phyloP scores from a whole-genome alignment of 2,888 invertebrate species.

The Taphrorychus bicolor region DNA sequence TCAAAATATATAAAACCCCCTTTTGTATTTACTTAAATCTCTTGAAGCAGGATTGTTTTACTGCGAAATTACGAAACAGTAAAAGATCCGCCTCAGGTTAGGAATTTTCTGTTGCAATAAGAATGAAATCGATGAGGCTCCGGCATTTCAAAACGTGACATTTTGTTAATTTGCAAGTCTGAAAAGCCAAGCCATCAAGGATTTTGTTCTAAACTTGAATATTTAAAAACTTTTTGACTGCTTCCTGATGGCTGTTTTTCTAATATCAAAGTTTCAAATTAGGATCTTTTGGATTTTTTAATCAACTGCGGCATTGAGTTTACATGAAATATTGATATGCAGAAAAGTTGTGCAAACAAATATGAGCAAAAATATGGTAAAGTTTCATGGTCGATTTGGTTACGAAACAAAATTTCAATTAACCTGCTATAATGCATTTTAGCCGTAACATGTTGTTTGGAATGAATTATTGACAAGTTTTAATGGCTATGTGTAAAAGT shows the following conservation, averaged over 20 bases:
- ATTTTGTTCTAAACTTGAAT: background rate
- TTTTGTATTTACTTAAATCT: too few species aligned
- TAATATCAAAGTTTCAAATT: too few species aligned
- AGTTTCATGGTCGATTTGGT: background rate
- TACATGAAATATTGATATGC: too few species aligned
- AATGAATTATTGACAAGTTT: background rate
- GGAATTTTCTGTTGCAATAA: background rate
- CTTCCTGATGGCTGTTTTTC: too few species aligned
- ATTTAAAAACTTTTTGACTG: background rate
- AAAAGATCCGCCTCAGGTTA: too few species aligned
- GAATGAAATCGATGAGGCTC: background rate
- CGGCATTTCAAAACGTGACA: background rate
- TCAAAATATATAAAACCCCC: too few species aligned
- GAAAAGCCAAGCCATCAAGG: background rate
- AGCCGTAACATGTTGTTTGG: background rate
- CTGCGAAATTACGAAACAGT: too few species aligned
- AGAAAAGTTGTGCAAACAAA: background rate
- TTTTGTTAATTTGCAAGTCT: background rate
- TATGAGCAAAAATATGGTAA: background rate
- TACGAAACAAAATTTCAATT: background rate
- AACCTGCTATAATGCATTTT: background rate
- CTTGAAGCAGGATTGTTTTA: too few species aligned
- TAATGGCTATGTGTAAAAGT: background rate
- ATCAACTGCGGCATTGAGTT: too few species aligned
- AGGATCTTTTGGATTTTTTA: too few species aligned